Percentiles rank a stretch among this genome's conserved stretches.
Conservation (phyloP, 2,113 vertebrate species). For the Eonycteris spelaea region DNA sequence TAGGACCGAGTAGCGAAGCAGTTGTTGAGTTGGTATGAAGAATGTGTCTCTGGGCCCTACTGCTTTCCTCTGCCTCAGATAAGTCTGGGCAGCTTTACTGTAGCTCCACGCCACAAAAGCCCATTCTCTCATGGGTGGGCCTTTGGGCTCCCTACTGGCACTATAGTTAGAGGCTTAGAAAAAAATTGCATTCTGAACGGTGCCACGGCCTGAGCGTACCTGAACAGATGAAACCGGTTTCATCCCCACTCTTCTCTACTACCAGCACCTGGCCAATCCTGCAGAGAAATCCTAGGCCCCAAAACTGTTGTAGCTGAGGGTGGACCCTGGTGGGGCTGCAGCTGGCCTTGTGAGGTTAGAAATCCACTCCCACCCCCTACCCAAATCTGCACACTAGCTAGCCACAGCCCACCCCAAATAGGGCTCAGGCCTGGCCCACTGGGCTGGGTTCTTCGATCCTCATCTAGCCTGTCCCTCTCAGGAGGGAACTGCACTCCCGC, state of each 20-base stretch:
- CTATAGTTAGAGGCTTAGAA: background rate
- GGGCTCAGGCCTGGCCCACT: background rate
- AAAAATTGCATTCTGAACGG: background rate
- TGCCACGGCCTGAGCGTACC: background rate
- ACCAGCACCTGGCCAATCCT: background rate
- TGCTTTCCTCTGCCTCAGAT: background rate
- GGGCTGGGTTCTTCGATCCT: background rate
- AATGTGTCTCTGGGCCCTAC: constrained; percentile 40
- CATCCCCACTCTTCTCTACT: background rate
- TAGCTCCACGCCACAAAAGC: background rate
- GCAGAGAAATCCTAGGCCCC: background rate
- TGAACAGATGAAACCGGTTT: background rate
- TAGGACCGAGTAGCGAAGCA: background rate
- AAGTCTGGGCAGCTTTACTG: background rate
- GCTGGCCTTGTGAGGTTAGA: background rate
- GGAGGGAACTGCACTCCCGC: background rate
- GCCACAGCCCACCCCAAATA: background rate
- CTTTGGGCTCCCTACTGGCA: background rate
- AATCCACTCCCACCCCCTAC: background rate
- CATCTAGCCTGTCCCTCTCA: background rate
- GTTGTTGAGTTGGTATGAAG: background rate
- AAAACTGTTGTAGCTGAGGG: background rate
- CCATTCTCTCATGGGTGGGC: background rate
- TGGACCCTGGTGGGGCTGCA: background rate
- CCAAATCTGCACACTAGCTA: background rate